Conservation (phyloP, 1,140 invertebrate genomes). For the Tyrophagus putrescentiae region DNA sequence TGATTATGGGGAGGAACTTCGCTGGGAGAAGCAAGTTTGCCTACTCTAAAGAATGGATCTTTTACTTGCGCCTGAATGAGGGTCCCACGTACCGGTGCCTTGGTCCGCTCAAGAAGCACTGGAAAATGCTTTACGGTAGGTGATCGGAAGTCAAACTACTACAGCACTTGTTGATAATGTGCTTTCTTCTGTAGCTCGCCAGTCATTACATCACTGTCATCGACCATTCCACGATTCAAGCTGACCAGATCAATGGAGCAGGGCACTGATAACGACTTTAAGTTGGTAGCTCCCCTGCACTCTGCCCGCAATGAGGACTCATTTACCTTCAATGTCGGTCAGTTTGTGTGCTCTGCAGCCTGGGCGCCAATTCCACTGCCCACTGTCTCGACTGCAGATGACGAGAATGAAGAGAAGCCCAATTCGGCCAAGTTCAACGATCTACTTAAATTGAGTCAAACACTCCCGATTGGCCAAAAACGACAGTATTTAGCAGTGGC, state of each 20-base stretch:
- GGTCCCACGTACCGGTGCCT: neutral
- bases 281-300: neutral
- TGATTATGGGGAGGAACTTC: neutral
- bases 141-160: neutral
- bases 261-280: slow-evolving; percentile 8
- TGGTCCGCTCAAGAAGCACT: neutral
- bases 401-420: too few relatives aligned
- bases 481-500: slow-evolving; percentile 42
- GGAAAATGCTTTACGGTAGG: neutral
- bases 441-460: neutral
- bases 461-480: neutral
- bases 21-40: too few relatives aligned
- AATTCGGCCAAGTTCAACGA: neutral
- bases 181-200: too few relatives aligned
- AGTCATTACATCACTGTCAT: too few relatives aligned
- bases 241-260: neutral
- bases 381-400: too few relatives aligned
- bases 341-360: neutral
- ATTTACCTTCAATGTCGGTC: neutral
- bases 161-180: too few relatives aligned
- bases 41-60: neutral
- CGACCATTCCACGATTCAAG: neutral
- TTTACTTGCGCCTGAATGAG: neutral
- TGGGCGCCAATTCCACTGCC: slow-evolving; percentile 1
- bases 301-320: neutral